Percentiles rank a stretch among this genome's conserved stretches.
phyloP scores from a whole-genome alignment of 1,140 invertebrate genomes.

The Drosophila melanogaster region DNA sequence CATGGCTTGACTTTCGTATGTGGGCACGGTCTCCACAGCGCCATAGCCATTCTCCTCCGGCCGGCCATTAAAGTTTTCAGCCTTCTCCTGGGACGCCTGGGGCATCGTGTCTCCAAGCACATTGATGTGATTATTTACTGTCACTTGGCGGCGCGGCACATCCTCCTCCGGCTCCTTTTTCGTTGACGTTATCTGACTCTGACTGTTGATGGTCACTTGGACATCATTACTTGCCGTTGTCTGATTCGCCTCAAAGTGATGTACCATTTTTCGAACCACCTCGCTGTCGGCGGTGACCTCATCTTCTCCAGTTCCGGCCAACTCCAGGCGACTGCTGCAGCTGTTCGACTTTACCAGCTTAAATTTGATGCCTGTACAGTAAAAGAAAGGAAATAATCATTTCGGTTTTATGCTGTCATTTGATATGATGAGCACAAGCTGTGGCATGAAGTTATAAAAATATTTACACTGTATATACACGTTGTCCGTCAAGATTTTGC shows the following conservation, averaged over 20 bases:
- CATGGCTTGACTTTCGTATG: constrained; percentile 69
- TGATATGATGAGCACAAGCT: not conserved
- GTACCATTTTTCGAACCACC: constrained; percentile 77
- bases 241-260: constrained; percentile 72
- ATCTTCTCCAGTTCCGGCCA: constrained; percentile 87
- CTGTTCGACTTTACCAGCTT: constrained; percentile 93
- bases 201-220: constrained; percentile 73
- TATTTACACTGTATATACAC: not conserved
- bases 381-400: not conserved
- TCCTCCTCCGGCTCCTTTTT: constrained; percentile 1
- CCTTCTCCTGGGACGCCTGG: constrained; percentile 9
- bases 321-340: constrained; percentile 91
- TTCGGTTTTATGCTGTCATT: not conserved
- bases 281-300: constrained; percentile 55
- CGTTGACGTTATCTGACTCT: constrained; percentile 29
- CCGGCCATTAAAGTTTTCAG: constrained; percentile 51
- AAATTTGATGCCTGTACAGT: constrained; percentile 88
- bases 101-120: constrained; percentile 39
- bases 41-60: constrained; percentile 33
- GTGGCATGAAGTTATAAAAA: constrained; percentile 2
- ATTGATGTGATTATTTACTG: constrained; percentile 84
- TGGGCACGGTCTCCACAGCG: constrained; percentile 24
- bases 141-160: constrained; percentile 59
- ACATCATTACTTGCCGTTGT: constrained; percentile 20
- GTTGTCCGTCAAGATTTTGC: not conserved